Evolutionary conservation across 2,888 invertebrate species (phyloP).

Genomic region (Argyresthia albistria): DNA sequence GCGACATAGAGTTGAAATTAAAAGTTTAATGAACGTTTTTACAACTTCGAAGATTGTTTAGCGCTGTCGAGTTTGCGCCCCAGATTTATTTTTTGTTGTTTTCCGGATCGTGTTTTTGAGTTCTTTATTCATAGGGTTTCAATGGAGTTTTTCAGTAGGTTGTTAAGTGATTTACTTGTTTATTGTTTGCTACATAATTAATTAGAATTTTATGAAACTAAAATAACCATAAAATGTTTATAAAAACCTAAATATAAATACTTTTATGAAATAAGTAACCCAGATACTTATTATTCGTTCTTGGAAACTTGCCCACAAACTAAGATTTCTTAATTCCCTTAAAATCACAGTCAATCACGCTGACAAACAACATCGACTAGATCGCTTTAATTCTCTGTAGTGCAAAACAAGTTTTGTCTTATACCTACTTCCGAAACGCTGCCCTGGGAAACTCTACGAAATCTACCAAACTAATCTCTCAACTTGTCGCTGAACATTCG

Average conservation of each 20-base stretch:
- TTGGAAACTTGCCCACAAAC: no score
- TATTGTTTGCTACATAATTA: no score
- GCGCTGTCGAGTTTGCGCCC: neutral
- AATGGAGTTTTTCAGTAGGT: no score
- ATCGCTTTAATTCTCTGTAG: constrained; percentile 61
- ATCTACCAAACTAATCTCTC: constrained; percentile 31
- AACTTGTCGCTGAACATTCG: constrained; percentile 24
- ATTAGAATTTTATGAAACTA: no score
- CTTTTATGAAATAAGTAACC: no score
- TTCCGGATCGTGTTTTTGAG: no score
- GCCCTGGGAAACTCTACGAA: constrained; percentile 24
- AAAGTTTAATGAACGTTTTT: constrained; percentile 37
- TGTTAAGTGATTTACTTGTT: no score
- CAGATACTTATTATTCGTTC: no score
- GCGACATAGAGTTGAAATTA: constrained; percentile 48
- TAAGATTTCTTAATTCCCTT: no score
- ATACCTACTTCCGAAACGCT: constrained; percentile 25
- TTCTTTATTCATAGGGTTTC: no score
- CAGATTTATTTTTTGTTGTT: neutral
- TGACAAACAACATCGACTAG: constrained; percentile 35
- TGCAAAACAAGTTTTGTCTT: constrained; percentile 58
- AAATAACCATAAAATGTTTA: no score
- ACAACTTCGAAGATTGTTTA: neutral
- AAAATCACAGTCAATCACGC: constrained; percentile 2
- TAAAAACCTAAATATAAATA: no score